These are phyloP conservation scores for Gulo gulo DNA, from an alignment of 2,113 vertebrate species.

Conservation along the genomic window DNA sequence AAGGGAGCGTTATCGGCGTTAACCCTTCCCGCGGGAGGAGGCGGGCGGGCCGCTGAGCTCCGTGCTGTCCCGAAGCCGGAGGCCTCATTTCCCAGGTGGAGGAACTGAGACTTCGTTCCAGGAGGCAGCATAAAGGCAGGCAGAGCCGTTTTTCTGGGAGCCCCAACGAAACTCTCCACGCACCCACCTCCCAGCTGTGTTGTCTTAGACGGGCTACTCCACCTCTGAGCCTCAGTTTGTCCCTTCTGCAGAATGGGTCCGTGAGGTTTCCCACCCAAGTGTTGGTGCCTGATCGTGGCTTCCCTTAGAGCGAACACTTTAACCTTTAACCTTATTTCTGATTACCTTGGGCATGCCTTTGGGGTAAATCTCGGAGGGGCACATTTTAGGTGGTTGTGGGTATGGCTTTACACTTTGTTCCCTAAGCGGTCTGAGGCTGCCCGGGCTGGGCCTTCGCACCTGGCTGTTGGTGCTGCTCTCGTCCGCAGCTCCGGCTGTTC, in stretches of 20 bases:
- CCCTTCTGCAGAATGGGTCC: background rate
- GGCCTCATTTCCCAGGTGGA: background rate
- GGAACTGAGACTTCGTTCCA: background rate
- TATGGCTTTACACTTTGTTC: background rate
- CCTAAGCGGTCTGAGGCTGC: background rate
- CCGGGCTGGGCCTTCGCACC: background rate
- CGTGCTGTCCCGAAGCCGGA: background rate
- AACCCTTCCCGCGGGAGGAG: fast-evolving
- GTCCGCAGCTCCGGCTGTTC: fast-evolving
- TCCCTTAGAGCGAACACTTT: background rate
- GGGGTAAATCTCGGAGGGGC: too few species aligned
- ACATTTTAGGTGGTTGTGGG: fast-evolving
- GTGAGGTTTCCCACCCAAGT: fast-evolving
- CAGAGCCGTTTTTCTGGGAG: background rate
- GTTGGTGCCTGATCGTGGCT: background rate
- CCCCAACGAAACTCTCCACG: background rate
- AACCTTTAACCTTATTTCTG: fast-evolving
- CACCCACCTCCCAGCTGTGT: background rate
- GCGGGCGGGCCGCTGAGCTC: fast-evolving
- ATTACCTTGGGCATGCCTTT: background rate
- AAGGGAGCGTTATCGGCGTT: background rate
- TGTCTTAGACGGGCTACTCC: fast-evolving
- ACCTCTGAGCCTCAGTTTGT: background rate
- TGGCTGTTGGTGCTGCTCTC: background rate
- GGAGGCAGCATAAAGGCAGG: fast-evolving